Evolutionary conservation across 2,797 vertebrate genomes (phyloP).

Genomic region (Enteromius trimaculatus): DNA sequence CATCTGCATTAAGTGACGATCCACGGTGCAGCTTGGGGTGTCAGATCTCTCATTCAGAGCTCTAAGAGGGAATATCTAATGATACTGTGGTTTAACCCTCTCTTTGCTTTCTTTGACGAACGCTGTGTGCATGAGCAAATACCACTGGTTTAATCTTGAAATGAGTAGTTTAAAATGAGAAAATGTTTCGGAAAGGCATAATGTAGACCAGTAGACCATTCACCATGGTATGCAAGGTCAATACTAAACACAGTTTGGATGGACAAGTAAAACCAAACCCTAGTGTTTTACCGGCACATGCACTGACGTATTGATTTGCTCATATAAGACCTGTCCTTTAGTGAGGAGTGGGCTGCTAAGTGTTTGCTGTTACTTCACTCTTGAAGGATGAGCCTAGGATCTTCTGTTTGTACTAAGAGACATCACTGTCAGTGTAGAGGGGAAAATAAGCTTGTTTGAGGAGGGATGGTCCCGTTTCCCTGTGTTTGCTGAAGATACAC

Average conservation of each 20-base stretch:
- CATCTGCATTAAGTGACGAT: background rate
- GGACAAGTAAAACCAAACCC: slow-evolving; percentile 13
- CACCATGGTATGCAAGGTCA: slow-evolving; percentile 31
- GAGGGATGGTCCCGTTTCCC: slow-evolving; percentile 23
- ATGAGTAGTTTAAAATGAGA: background rate
- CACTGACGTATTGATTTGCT: slow-evolving; percentile 27
- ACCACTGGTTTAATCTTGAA: slow-evolving; percentile 19
- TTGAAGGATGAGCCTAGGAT: slow-evolving; percentile 12
- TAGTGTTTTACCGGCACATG: slow-evolving; percentile 8
- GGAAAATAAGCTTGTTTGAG: slow-evolving; percentile 20
- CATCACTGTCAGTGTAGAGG: slow-evolving; percentile 26
- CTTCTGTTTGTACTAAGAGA: slow-evolving; percentile 20
- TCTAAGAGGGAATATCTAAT: slow-evolving; percentile 31
- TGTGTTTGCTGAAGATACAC: slow-evolving; percentile 21
- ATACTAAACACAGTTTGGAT: background rate
- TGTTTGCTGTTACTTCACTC: slow-evolving; percentile 36
- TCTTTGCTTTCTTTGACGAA: background rate
- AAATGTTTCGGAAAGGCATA: background rate
- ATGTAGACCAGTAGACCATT: slow-evolving; percentile 21
- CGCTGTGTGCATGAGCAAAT: background rate
- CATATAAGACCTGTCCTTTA: slow-evolving; percentile 38
- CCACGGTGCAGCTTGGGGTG: background rate
- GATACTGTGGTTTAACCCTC: background rate
- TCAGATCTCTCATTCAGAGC: slow-evolving; percentile 23
- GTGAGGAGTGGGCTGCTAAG: slow-evolving; percentile 27